Percentiles rank a stretch among this genome's conserved stretches.
phyloP scores from a whole-genome alignment of 1,140 invertebrate genomes.

The Metopolophium dirhodum region DNA sequence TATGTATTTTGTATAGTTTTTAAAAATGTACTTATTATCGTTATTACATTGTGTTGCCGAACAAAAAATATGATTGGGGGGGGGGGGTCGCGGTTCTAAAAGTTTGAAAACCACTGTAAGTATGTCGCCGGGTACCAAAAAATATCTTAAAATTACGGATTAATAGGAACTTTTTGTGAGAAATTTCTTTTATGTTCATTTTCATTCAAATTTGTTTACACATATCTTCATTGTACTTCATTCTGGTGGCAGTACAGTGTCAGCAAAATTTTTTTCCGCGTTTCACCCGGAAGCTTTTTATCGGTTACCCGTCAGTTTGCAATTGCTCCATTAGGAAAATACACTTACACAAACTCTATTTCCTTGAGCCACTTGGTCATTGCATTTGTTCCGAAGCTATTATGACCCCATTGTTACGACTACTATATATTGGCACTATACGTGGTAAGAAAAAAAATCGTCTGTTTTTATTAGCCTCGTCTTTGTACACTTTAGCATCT shows the following conservation, averaged over 20 bases:
- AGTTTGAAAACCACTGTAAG: no score
- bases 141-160: no score
- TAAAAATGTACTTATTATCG: no score
- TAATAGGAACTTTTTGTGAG: no score
- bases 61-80: no score
- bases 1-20: no score
- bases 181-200: no score
- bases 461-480: neutral
- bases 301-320: neutral
- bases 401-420: neutral
- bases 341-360: neutral
- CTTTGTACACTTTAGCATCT: neutral
- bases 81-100: no score
- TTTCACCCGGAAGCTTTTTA: neutral
- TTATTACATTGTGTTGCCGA: no score
- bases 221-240: neutral
- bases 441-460: neutral
- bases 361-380: neutral
- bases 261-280: neutral
- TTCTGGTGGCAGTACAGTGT: neutral
- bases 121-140: no score
- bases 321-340: neutral
- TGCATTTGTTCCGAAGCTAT: neutral
- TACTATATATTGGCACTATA: neutral
- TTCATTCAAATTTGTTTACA: no score